A percentile compares a stretch with the other conserved stretches of the same genome.
Evolutionary conservation across 1,140 invertebrate genomes (phyloP).

Genomic region (Dermatophagoides farinae): DNA sequence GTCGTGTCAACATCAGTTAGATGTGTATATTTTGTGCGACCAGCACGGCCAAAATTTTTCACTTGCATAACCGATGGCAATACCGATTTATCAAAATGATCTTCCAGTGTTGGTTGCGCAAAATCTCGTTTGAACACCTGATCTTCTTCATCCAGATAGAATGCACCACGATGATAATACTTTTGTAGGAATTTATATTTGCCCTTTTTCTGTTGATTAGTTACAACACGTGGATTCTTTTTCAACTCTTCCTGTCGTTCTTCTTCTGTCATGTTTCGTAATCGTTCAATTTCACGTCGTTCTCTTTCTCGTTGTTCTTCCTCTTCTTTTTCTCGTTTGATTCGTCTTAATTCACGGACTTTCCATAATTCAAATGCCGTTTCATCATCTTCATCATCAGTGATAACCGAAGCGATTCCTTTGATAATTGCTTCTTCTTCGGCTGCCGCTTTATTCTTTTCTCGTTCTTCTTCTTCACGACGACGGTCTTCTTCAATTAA

Average conservation of each 20-base stretch:
- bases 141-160: constrained; percentile 89
- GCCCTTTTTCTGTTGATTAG: constrained; percentile 87
- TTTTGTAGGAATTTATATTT: constrained; percentile 99
- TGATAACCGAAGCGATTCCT: constrained; percentile 63
- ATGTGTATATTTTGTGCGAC: constrained; percentile 96
- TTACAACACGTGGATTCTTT: constrained; percentile 77
- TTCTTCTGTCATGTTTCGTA: constrained; percentile 89
- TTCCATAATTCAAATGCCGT: constrained; percentile 97
- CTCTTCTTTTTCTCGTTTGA: constrained; percentile 88
- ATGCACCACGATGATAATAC: constrained; percentile 96
- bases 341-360: constrained; percentile 75
- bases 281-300: constrained; percentile 64
- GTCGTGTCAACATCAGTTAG: constrained; percentile 98
- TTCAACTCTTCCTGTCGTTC: constrained; percentile 68
- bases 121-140: constrained; percentile 84
- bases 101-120: constrained; percentile 86
- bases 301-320: constrained; percentile 50
- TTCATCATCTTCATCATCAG: constrained; percentile 96
- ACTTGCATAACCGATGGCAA: constrained; percentile 99
- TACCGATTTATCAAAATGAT: constrained; percentile 97
- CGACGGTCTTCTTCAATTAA: constrained; percentile 73
- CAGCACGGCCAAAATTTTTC: constrained; percentile 96
- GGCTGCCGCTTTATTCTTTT: constrained; percentile 28
- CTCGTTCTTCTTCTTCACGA: constrained; percentile 51
- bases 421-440: constrained; percentile 27